A percentile compares a stretch with the other conserved stretches of the same genome.
Conservation (phyloP, 2,888 invertebrate species). For the Phaedon cochleariae region DNA sequence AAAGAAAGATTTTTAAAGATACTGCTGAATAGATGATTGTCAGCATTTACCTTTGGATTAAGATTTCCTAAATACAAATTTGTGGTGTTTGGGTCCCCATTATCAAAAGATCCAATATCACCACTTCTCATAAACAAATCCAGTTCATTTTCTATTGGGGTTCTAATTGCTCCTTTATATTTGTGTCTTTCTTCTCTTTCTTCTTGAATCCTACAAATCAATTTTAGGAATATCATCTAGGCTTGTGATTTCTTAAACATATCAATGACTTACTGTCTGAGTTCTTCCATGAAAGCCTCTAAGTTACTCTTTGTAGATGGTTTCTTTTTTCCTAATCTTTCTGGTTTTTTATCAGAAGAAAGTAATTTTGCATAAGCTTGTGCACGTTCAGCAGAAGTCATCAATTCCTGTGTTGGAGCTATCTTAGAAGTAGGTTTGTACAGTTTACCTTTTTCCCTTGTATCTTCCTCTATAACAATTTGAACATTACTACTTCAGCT, state of each 20-base stretch:
- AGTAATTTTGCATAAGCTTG: constrained; percentile 74
- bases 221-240: constrained; percentile 2
- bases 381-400: constrained; percentile 71
- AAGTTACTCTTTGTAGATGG: constrained; percentile 91
- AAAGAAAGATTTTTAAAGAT: constrained; percentile 17
- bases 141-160: constrained; percentile 60
- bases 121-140: constrained; percentile 61
- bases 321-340: constrained; percentile 74
- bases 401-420: constrained; percentile 65
- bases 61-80: constrained; percentile 98
- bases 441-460: constrained; percentile 86
- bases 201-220: constrained; percentile 85
- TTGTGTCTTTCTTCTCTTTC: constrained; percentile 96
- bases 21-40: neutral
- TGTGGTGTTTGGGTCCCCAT: constrained; percentile 96
- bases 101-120: constrained; percentile 86
- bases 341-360: constrained; percentile 72
- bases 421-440: constrained; percentile 90
- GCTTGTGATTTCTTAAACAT: neutral
- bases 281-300: constrained; percentile 97
- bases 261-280: constrained; percentile 78
- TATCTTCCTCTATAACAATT: constrained; percentile 77
- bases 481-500: neutral
- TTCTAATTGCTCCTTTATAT: constrained; percentile 78
- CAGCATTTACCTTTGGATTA: constrained; percentile 83